A percentile compares a stretch with the other conserved stretches of the same genome.
Conservation (phyloP, 2,113 vertebrate genomes). For the Perccottus glenii region DNA sequence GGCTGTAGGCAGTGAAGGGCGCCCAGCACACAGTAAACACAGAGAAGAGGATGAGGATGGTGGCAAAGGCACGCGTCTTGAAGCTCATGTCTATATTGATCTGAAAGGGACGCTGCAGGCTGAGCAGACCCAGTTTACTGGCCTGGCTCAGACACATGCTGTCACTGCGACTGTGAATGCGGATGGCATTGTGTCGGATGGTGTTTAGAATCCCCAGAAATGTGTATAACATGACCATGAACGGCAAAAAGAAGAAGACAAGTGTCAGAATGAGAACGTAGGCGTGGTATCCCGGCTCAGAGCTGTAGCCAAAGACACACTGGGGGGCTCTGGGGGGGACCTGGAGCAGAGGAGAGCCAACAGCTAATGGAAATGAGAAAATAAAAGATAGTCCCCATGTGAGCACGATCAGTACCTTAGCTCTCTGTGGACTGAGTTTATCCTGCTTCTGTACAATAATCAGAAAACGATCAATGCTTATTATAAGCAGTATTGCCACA, state of each 20-base stretch:
- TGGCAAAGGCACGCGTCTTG: constrained; percentile 99
- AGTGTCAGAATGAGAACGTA: constrained; percentile 90
- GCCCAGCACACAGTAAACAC: constrained; percentile 95
- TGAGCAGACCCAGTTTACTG: constrained; percentile 95
- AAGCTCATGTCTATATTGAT: constrained; percentile 99
- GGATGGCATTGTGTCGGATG: constrained; percentile 93
- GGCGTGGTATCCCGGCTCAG: constrained; percentile 84
- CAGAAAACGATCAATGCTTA: constrained; percentile 96
- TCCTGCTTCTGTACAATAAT: constrained; percentile 98
- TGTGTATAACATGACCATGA: constrained; percentile 92
- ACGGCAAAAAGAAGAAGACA: constrained; percentile 93
- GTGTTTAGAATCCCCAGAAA: constrained; percentile 97
- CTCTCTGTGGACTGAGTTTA: constrained; percentile 91
- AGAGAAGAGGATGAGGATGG: constrained; percentile 96
- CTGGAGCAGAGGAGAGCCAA: constrained; percentile 88
- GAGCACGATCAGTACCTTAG: constrained; percentile 89
- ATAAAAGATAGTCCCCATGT: constrained; percentile 90
- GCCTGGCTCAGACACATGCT: constrained; percentile 95
- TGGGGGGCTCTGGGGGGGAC: constrained; percentile 91
- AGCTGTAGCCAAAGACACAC: constrained; percentile 93
- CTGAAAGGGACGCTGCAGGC: constrained; percentile 94
- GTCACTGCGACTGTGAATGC: constrained; percentile 94
- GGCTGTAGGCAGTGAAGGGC: constrained; percentile 93
- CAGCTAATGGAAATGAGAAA: constrained; percentile 88
- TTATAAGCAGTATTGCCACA: constrained; percentile 93